Base-by-base conservation (phyloP, 2,888 invertebrate genomes). In the Balanococcus diminutus region DNA sequence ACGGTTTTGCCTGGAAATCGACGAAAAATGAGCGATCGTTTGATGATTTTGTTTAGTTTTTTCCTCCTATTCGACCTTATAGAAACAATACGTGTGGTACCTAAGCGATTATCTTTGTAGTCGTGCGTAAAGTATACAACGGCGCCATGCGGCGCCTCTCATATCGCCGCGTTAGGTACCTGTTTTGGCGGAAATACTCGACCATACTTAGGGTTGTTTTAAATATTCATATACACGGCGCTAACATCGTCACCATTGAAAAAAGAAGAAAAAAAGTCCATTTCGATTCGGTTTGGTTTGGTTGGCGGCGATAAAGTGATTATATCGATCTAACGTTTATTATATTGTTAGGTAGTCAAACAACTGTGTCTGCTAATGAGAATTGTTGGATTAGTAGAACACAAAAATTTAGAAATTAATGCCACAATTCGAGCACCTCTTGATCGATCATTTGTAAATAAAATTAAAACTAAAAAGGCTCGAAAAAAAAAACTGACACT, bases 401-500 rank as follows among this genome's bases (percentile, higher is more conserved):
- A 79, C 75, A 79, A 79, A 79, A 79, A 79, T 79, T 79, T 79
- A 79, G 75, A 79, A 79, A 79, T 79, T 79, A 79, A 79, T 79
- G 75, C 75, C 75, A 79, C 75, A 79, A 36, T 79, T 79, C 75
- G 32, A 36, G 75, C 75, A 28, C 75, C 51, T 83, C 46, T 31
- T 51, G 83, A 56, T 61, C 83, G 83, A 83, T 83, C 83, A 61
- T 61, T 51, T 83, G 83, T 83, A 83, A 83, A 83, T 83, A 82
- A 83, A 46, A 83, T 56, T 61, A 83, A 83, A 83, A 83, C 56
- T 83, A 83, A 83, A 83, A 82, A 28, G 81, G 19, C 36, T 36
- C 4, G 31, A 31, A 72, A 72, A 72, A 79, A 31, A 31, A 82
- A 82, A 22, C 51, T 36, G 51, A 83, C 83, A 83, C 83, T 83